These are phyloP conservation scores for Ectobius pallidus DNA, from an alignment of 2,888 invertebrate genomes.

Conservation along the genomic window DNA sequence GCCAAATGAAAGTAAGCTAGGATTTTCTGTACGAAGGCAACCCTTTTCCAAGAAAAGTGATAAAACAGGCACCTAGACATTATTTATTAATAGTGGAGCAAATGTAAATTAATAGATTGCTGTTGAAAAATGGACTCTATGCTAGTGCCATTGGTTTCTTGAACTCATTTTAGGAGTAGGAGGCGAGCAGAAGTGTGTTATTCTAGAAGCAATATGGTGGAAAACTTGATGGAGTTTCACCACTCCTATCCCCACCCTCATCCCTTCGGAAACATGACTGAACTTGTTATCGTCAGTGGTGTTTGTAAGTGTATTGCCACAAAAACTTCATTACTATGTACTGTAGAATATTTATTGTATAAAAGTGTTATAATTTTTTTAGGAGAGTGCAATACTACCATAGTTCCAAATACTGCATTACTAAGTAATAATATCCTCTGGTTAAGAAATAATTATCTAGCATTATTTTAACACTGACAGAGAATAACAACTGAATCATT, in stretches of 20 bases:
- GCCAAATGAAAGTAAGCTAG: background rate
- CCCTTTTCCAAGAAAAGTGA: background rate
- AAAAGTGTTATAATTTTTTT: constrained; percentile 15
- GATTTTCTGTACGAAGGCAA: background rate
- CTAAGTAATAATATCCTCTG: too few relatives aligned
- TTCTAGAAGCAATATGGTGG: constrained; percentile 35
- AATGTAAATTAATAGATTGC: too few relatives aligned
- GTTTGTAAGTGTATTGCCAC: constrained; percentile 22
- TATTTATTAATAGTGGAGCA: too few relatives aligned
- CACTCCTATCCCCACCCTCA: background rate
- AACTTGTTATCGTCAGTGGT: constrained; percentile 24
- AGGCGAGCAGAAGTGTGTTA: constrained; percentile 23
- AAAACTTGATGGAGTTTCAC: constrained; percentile 13
- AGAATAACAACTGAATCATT: too few relatives aligned
- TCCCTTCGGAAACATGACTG: background rate
- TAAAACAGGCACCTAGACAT: background rate
- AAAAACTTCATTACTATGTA: constrained; percentile 19
- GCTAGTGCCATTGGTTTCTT: constrained; percentile 16
- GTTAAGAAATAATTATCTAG: background rate
- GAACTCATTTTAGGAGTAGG: background rate
- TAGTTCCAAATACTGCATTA: background rate
- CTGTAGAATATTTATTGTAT: constrained; percentile 24
- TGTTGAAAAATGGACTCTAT: background rate
- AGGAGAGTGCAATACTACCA: constrained; percentile 24
- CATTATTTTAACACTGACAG: background rate